Conservation (phyloP, 2,113 vertebrate genomes). For the Dicrurus megarhynchus region DNA sequence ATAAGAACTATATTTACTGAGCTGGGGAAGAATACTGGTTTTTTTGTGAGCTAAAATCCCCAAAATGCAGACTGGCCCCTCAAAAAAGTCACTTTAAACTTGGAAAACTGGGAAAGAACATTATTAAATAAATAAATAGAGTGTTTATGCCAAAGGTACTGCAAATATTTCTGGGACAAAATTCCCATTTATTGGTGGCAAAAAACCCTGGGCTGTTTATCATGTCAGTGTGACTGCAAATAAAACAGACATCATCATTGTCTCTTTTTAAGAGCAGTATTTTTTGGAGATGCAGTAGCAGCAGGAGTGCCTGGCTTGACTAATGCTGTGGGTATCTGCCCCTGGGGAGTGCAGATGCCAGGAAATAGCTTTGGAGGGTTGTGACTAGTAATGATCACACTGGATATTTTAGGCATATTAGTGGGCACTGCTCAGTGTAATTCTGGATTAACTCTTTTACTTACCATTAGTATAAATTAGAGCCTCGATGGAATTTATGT, state of each 20-base stretch:
- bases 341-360: constrained; percentile 54
- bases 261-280: not conserved
- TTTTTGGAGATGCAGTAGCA: constrained; percentile 40
- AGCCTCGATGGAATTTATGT: not conserved
- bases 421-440: constrained; percentile 12
- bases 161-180: not conserved
- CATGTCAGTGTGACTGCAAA: not conserved
- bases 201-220: not conserved
- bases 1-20: not conserved
- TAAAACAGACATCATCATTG: not conserved
- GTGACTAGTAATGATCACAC: constrained; percentile 49
- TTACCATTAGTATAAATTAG: not conserved
- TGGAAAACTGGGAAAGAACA: not conserved
- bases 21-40: not conserved
- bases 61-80: not conserved
- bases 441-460: constrained; percentile 48
- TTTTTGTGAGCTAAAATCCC: not conserved
- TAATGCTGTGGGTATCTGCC: constrained; percentile 54
- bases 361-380: constrained; percentile 46
- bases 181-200: not conserved
- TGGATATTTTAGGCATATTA: constrained; percentile 52
- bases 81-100: not conserved
- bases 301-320: constrained; percentile 45
- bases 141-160: not conserved
- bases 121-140: not conserved